phyloP scores from a whole-genome alignment of 2,113 vertebrate species.

The Alaudala cheleensis region DNA sequence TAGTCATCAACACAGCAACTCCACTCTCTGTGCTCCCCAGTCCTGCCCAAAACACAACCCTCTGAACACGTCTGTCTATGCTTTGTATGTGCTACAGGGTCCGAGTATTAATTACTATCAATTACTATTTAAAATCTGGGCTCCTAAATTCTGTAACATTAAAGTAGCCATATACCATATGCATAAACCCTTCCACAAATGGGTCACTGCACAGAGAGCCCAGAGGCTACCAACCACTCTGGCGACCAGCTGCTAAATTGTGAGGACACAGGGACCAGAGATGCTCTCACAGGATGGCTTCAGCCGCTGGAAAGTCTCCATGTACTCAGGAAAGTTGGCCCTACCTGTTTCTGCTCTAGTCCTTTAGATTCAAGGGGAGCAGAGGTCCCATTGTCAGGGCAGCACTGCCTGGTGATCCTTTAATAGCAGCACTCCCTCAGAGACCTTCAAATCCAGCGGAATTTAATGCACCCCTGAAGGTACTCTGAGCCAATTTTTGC shows the following conservation, averaged over 20 bases:
- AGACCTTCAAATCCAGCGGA: not conserved
- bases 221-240: not conserved
- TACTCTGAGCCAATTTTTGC: not conserved
- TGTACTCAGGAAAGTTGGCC: not conserved
- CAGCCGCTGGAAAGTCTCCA: not conserved
- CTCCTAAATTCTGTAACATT: not conserved
- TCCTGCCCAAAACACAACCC: not conserved
- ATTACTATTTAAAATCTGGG: not conserved
- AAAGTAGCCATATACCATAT: not conserved
- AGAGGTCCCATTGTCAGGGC: not conserved
- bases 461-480: not conserved
- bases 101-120: not conserved
- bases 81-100: not conserved
- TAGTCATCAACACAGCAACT: not conserved
- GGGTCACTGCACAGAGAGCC: not conserved
- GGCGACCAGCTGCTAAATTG: not conserved
- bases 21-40: not conserved
- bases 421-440: not conserved
- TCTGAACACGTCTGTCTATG: not conserved
- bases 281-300: not conserved
- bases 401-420: not conserved
- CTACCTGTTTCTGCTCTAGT: not conserved
- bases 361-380: not conserved
- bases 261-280: not conserved
- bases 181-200: not conserved